Evolutionary conservation across 2,797 vertebrate species (phyloP), one percentile per base, ranked within the genome.

Genomic region (Australoheros facetus): DNA sequence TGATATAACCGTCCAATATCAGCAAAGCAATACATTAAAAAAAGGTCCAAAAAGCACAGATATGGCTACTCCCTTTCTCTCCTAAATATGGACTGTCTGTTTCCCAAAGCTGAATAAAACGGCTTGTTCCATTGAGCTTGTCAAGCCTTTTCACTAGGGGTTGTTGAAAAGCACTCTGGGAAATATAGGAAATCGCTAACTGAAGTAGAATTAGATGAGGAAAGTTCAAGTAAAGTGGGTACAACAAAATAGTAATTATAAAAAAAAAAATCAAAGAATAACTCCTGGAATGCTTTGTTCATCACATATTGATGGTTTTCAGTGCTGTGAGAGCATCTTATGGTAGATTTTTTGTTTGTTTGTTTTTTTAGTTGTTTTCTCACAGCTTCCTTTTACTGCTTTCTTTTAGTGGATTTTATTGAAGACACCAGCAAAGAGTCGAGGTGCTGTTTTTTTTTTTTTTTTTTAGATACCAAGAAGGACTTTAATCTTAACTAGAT

Each of bases 181-280:
- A 88, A 91, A 89, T 92, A 90, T 87, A 86, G 85, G 80, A 91
- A 92, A 90, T 92, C 89, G 79, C 59, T 92, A 88, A 78, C 78
- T 86, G 53, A 80, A 81, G 83, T 87, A 37, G 58, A 90, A 88
- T 87, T 77, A 80, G 84, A 78, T 54, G 4, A 76, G 78, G 75
- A 77, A 79, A 28, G 60, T 66, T 86, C 81, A 87, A 80, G 77
- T 73, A 83, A 87, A 89, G 59, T 69, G 55, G 60, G 55, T 69
- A 78, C 84, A 88, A 88, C 85, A 89, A 87, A 78, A 85, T 28
- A 26, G 82, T 83, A 87, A 84, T 86, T 79, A 84, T 70, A 85
- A 82, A 73, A 79, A 84, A 66, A 85, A 82, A 73, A 79, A 85
- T 88, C 62, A 34, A 75, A 85, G 71, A 71, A 73, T 78, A 59